phyloP scores from a whole-genome alignment of 2,888 invertebrate species.

The Epirrita christyi region DNA sequence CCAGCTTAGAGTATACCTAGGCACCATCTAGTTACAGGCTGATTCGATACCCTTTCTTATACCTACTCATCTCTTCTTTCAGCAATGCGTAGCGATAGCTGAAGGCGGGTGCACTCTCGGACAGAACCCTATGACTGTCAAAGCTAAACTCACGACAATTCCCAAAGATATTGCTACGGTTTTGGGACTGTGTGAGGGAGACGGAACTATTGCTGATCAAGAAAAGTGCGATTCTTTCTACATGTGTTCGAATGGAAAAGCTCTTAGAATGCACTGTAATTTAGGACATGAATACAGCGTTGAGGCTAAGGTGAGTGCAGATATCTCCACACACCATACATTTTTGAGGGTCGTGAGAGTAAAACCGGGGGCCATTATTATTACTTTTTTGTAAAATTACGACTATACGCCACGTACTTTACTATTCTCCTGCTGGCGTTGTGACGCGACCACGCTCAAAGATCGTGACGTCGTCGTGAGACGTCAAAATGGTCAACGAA shows the following conservation, averaged over 20 bases:
- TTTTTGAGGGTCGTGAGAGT: no score
- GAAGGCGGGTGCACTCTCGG: conserved; percentile 34
- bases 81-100: conserved; percentile 31
- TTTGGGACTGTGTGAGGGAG: conserved; percentile 22
- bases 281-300: conserved; percentile 25
- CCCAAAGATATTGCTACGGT: conserved; percentile 15
- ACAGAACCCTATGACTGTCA: neutral
- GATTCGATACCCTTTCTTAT: neutral
- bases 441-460: no score
- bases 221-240: conserved; percentile 25
- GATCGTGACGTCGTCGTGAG: no score
- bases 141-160: conserved; percentile 8
- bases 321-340: no score
- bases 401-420: no score
- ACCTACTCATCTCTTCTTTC: conserved; percentile 3
- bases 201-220: conserved; percentile 19
- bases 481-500: no score
- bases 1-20: no score
- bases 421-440: no score
- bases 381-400: no score
- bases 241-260: conserved; percentile 25
- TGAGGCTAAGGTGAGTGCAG: conserved; percentile 25
- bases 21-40: no score
- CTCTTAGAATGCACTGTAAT: conserved; percentile 27
- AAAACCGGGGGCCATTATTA: no score